Evolutionary conservation across 2,888 invertebrate species (phyloP), one percentile per base, ranked within the genome.

Genomic region (Hetaerina titia): DNA sequence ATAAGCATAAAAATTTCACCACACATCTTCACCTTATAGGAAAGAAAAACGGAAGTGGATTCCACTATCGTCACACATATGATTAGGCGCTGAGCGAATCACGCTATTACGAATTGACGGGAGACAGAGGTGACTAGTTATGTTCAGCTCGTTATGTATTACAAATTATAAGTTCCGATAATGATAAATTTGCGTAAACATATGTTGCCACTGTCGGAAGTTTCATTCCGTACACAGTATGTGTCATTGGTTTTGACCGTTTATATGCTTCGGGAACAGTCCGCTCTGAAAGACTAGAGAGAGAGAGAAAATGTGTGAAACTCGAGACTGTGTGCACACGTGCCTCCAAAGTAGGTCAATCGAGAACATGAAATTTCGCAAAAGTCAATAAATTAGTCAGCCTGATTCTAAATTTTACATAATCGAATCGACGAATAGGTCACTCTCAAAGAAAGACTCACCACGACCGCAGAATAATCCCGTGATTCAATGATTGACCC

Each of bases 281-380:
- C 1, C 31, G 8, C 11, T 2, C 31, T 11, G 31, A 81, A 31
- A 25, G 45, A 45, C 45, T 45, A 81, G 8, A 31, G 81, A 25
- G 6, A 9, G 81, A 31, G 81, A 81, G 81, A 81, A 81, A 81
- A 81, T 81, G 81, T 25, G 81, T 81, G 31, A 81, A 81, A 81
- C 81, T 31, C 81, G 31, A 81, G 81, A 25, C 81, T 11, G 81
- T 22, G 81, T 25, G 15, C 22, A 31, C 81, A 81, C 81, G 81
- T 81, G 81, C 31, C 31, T 31, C 22, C 2, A 9, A 81, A 81
- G 81, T 81, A 81, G 31, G 81, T 31, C 81, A 81, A 45, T 31
- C 31, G 19, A 31, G 25, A 31, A 69, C 69, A 22, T 22, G 69
- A n/a, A 6, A 69, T n/a, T 22, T 22, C 69, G 7, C 17, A 22